Evolutionary conservation across 2,113 vertebrate species (phyloP), one percentile per base, ranked within the genome.

Genomic region (Dipodomys ordii): DNA sequence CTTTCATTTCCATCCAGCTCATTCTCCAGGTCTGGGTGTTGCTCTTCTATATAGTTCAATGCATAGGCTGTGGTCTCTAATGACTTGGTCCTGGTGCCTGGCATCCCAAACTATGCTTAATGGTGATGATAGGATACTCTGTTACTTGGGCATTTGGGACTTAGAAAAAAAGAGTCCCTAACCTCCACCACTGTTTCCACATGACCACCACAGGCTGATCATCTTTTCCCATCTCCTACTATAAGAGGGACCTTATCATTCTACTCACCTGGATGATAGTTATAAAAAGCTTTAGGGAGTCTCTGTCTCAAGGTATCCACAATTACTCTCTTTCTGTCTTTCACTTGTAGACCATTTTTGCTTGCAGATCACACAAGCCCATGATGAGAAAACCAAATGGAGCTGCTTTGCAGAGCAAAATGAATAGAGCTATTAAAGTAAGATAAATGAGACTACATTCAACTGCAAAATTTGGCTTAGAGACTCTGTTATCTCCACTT

Each of bases 311-410:
- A n/a, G 27, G 73, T 35, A 67, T 71, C 32, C 30, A 60, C 83
- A 93, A n/a, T 83, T 27, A 73, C 8, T 69, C n/a, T 78, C 18
- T 95, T 76, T 72, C 11, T 80, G 60, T 69, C 22, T 62, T 90
- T 84, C 12, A 46, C 16, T 91, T 89, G 87, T 35, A 69, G 22
- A 44, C 12, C 6, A 79, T 89, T 83, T 32, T 79, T 71, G 20
- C 35, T 71, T 71, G 16, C 69, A 83, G 77, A 79, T 94, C 78
- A 87, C 71, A 77, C n/a, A 35, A 87, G 90, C 87, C 25, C n/a
- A 49, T 73, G 71, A 94, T 53, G 74, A 95, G 93, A 95, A 97
- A 95, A 92, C 35, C 94, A 95, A 92, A 90, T 73, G 76, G 68
- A 96, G 95, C 82, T 62, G 44, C 5, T 88, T 96, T 89, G 53